A percentile compares a stretch with the other conserved stretches of the same genome.
phyloP scores from a whole-genome alignment of 2,888 invertebrate genomes.

The Dexiosoma caninum region DNA sequence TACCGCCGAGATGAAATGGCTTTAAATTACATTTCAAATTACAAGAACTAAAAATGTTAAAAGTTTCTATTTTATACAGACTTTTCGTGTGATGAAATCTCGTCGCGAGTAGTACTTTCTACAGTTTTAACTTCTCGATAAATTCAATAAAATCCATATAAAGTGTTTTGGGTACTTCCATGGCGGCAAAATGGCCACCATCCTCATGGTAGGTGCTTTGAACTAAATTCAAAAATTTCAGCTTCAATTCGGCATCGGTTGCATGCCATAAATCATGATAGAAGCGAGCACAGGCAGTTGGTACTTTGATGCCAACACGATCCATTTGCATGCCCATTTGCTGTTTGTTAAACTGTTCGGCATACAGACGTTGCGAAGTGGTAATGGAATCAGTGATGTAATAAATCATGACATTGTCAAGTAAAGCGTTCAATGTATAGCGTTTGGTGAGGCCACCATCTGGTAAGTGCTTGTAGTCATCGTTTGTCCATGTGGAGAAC shows the following conservation, averaged over 20 bases:
- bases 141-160: slow-evolving; percentile 84
- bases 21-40: no score
- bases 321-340: slow-evolving; percentile 68
- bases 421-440: slow-evolving; percentile 79
- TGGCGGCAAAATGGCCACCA: slow-evolving; percentile 92
- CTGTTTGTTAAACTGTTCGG: slow-evolving; percentile 79
- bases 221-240: slow-evolving; percentile 83
- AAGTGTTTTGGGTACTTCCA: slow-evolving; percentile 86
- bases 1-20: no score
- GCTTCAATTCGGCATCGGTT: slow-evolving; percentile 81
- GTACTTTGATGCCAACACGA: slow-evolving; percentile 82
- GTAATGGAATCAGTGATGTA: slow-evolving; percentile 86
- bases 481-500: slow-evolving; percentile 86
- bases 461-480: slow-evolving; percentile 76
- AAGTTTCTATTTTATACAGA: slow-evolving; percentile 13
- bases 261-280: slow-evolving; percentile 82
- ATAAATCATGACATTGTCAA: slow-evolving; percentile 90
- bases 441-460: slow-evolving; percentile 83
- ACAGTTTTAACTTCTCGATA: slow-evolving; percentile 75
- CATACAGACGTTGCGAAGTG: slow-evolving; percentile 84
- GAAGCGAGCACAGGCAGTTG: slow-evolving; percentile 86
- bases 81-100: slow-evolving; percentile 2
- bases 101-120: background rate
- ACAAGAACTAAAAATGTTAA: no score
- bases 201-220: slow-evolving; percentile 82